Evolutionary conservation across 2,888 invertebrate genomes (phyloP).

Genomic region (Ormyrus pomaceus): DNA sequence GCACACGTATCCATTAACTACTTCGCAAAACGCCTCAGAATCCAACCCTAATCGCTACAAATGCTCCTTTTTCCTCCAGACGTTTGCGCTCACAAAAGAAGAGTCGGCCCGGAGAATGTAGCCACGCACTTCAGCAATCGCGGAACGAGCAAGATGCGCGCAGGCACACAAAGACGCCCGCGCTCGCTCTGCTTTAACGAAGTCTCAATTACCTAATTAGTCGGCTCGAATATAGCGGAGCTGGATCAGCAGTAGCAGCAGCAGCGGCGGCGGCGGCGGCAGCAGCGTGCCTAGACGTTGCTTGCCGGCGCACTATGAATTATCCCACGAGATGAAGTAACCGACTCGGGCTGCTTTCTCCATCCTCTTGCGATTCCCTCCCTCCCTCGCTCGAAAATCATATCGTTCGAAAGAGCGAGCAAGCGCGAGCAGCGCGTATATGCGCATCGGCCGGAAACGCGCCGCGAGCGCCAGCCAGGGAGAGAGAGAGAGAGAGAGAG

Average conservation of each 20-base stretch:
- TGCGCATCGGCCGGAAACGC: background rate
- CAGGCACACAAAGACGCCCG: conserved; percentile 8
- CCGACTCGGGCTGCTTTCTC: conserved; percentile 57
- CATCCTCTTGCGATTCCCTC: background rate
- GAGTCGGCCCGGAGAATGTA: background rate
- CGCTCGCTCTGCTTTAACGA: conserved; percentile 24
- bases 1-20: too few species aligned
- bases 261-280: too few species aligned
- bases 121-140: too few species aligned
- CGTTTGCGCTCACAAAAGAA: background rate
- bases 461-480: background rate
- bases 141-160: too few species aligned
- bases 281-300: background rate
- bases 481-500: background rate
- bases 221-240: conserved; percentile 59
- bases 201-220: conserved; percentile 70
- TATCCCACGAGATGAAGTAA: conserved; percentile 73
- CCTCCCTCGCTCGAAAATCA: conserved; percentile 2
- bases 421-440: background rate
- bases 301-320: conserved; percentile 45
- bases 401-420: background rate
- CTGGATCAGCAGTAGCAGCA: background rate
- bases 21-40: too few species aligned
- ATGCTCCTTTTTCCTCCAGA: background rate
- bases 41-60: background rate